Evolutionary conservation across 2,888 invertebrate species (phyloP), one percentile per base, ranked within the genome.

Genomic region (Dasysyrphus albostriatus): DNA sequence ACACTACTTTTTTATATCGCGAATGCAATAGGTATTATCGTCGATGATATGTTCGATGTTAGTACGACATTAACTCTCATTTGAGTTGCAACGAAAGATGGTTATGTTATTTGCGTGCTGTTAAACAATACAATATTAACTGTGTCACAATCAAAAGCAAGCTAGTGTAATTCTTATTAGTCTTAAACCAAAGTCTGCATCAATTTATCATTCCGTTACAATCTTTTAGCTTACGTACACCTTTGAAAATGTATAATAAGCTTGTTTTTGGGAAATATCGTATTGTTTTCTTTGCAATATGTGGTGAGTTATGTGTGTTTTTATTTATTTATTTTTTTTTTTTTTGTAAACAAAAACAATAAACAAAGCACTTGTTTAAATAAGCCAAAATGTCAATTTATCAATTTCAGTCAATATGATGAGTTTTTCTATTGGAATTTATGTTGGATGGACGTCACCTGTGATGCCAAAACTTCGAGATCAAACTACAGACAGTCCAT

Each of bases 361-460:
- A 51, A 19, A 51, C 5, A 19, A 51, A 24, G 10, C 14, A 47
- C 16, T 34, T 39, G 32, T 39, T 39, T 24, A 37, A 51, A n/a
- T 7, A 24, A 39, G 1, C 4, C 1, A 10, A 44, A 44, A 47
- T 5, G 6, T 29, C 0, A 34, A 1, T 39, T 6, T 59, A 12
- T n/a, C 3, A 7, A 1, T 32, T 42, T 0, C 10, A 96, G 96
- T 95, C 82, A 95, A 95, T 89, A 92, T 96, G 88, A 94, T 95
- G 88, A 95, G 95, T 67, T 93, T 96, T 83, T 94, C 95, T 83
- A 94, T 95, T 54, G 96, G 96, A 49, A 95, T 95, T 90, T 93
- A 94, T 24, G 93, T 96, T 90, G 96, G 96, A 0, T 97, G 96
- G 95, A 95, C 96, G 5, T 96, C 96, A 0, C 96, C 96, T 0